Evolutionary conservation across 37 sponge, comb jelly and placozoan genomes (phyloP), one percentile per base, ranked within the genome.

Genomic region (Geodia barretti): DNA sequence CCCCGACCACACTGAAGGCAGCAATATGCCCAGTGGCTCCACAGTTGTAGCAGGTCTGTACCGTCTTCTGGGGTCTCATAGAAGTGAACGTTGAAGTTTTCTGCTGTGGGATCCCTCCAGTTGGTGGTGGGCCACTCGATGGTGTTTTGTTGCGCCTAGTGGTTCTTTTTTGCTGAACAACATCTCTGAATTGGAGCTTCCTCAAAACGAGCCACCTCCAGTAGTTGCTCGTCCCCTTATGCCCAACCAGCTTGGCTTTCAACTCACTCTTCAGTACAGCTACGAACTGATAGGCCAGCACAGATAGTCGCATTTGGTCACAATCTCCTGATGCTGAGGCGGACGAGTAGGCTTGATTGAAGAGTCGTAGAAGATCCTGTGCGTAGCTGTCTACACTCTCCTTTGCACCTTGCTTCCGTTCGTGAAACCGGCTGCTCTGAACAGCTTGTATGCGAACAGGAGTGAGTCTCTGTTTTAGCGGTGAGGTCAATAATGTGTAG

Each of bases 371-470:
- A 20, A 85, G 73, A 2, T 85, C 86, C 41, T 85, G 86, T 37
- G 86, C 86, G 38, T 60, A 85, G 41, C 8, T 36, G 34, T 85
- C 79, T 23, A 85, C 86, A 21, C 43, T 19, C 25, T 85, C 86
- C 2, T 19, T 3, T 1, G 64, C 21, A 1, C 47, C 37, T 35
- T 85, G 86, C 25, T 62, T 64, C 61, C 86, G 34, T 37, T 85
- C 79, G 25, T 85, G 86, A 34, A 85, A 85, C 19, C 23, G 25
- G 37, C 86, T 85, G 5, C 59, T 85, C 62, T 85, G 86, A 11
- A 85, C 86, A 31, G 86, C 35, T 33, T 71, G 86, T 2, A 85
- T 77, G 1, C 32, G 39, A 17, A 85, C 78, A n/a, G 86, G 86
- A n/a, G 79, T 85, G 26, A 85, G 76, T 4, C 84, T 29, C 41